Evolutionary conservation across 30 jellyfish, hydroid and myxozoan species (phyloP).

Genomic region (Nemopilema nomurai): DNA sequence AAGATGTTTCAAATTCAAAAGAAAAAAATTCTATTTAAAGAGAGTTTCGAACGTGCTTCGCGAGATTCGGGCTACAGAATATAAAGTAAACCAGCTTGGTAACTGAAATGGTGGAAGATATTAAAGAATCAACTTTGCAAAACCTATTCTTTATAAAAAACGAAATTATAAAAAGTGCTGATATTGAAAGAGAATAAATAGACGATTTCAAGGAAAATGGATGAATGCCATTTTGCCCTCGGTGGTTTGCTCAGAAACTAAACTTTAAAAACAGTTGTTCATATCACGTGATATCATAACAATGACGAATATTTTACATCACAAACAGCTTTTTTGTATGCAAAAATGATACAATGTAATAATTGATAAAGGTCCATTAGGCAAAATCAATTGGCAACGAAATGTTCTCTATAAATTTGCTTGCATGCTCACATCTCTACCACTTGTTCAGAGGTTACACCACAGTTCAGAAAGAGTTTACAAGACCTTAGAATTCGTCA

Average conservation of each 20-base stretch:
- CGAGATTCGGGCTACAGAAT: neutral
- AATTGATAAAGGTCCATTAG: neutral
- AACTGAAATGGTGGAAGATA: too few species aligned
- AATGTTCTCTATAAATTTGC: neutral
- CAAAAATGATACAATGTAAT: neutral
- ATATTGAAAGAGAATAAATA: too few species aligned
- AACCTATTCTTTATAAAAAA: too few species aligned
- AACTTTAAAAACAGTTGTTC: neutral
- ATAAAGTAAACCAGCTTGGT: too few species aligned
- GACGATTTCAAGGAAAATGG: too few species aligned
- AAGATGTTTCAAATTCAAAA: neutral
- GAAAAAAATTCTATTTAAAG: neutral
- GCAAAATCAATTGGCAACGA: neutral
- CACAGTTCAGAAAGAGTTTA: neutral
- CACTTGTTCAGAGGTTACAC: conserved; percentile 12
- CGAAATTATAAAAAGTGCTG: too few species aligned
- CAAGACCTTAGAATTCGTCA: neutral
- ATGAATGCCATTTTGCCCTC: too few species aligned
- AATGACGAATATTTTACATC: neutral
- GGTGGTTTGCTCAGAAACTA: neutral
- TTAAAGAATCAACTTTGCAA: too few species aligned
- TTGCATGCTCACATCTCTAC: neutral
- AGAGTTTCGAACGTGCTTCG: neutral
- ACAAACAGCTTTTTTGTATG: neutral
- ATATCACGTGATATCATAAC: neutral